Conservation (phyloP, 2,113 vertebrate species). For the Dipodomys spectabilis region DNA sequence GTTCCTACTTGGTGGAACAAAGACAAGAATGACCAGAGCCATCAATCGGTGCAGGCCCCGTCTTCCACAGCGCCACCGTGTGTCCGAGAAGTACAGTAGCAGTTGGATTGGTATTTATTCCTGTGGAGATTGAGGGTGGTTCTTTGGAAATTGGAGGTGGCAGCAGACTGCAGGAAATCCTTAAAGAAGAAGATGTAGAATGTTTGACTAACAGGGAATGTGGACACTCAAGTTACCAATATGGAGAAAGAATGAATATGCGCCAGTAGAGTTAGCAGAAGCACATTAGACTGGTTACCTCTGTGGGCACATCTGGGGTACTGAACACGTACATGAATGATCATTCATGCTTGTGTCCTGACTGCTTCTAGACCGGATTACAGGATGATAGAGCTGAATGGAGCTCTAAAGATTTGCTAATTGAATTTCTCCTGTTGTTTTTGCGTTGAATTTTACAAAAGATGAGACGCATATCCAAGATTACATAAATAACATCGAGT, state of each 20-base stretch:
- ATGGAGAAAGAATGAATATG: not conserved
- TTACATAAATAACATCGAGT: too few relatives aligned
- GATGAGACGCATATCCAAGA: not conserved
- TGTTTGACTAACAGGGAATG: not conserved
- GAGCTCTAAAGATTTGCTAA: not conserved
- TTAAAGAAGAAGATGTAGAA: not conserved
- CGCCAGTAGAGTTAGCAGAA: not conserved
- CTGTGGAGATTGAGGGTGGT: not conserved
- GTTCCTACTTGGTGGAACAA: too few relatives aligned
- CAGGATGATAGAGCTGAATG: not conserved
- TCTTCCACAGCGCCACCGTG: not conserved
- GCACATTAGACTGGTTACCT: too few relatives aligned
- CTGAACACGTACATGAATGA: constrained; percentile 23
- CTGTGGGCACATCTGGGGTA: not conserved
- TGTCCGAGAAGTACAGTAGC: not conserved
- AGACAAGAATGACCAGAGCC: not conserved
- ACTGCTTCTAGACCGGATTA: not conserved
- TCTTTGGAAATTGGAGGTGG: constrained; percentile 54
- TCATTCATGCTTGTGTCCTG: not conserved
- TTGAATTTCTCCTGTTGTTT: not conserved
- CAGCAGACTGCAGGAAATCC: not conserved
- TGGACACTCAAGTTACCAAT: not conserved
- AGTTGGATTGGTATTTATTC: not conserved
- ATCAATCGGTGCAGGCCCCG: not conserved
- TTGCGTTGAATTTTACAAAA: not conserved